A percentile compares a stretch with the other conserved stretches of the same genome.
Evolutionary conservation across 2,113 vertebrate genomes (phyloP).

Genomic region (Centropus bengalensis): DNA sequence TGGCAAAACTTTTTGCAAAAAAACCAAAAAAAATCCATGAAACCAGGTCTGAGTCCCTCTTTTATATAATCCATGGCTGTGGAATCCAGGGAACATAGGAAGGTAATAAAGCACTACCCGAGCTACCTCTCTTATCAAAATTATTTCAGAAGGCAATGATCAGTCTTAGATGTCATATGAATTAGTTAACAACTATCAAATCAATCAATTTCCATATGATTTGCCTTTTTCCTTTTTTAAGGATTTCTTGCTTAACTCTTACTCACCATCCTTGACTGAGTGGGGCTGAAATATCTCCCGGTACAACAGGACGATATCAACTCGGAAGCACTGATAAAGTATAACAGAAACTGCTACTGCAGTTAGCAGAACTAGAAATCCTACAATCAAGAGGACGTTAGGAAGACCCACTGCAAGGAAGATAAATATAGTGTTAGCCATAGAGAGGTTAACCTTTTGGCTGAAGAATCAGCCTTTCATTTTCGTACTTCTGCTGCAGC

Average conservation of each 20-base stretch:
- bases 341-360: slow-evolving; percentile 9
- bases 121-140: neutral
- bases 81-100: neutral
- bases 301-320: slow-evolving; percentile 64
- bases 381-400: slow-evolving; percentile 20
- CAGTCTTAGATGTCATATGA: neutral
- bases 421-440: neutral
- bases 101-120: neutral
- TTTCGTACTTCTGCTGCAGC: neutral
- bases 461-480: neutral
- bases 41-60: neutral
- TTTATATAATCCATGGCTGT: neutral
- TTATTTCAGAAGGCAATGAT: neutral
- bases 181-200: neutral
- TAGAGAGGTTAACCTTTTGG: neutral
- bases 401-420: slow-evolving; percentile 44
- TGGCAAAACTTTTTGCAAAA: neutral
- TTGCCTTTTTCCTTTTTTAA: neutral
- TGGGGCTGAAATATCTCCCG: slow-evolving; percentile 53
- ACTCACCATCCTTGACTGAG: slow-evolving; percentile 71
- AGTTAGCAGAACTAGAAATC: slow-evolving; percentile 56
- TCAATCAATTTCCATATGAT: neutral
- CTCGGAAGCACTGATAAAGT: slow-evolving; percentile 69
- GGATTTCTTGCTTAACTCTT: neutral
- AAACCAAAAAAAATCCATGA: neutral